Conservation (phyloP, 1,140 invertebrate genomes). For the Bilobella aurantiaca region DNA sequence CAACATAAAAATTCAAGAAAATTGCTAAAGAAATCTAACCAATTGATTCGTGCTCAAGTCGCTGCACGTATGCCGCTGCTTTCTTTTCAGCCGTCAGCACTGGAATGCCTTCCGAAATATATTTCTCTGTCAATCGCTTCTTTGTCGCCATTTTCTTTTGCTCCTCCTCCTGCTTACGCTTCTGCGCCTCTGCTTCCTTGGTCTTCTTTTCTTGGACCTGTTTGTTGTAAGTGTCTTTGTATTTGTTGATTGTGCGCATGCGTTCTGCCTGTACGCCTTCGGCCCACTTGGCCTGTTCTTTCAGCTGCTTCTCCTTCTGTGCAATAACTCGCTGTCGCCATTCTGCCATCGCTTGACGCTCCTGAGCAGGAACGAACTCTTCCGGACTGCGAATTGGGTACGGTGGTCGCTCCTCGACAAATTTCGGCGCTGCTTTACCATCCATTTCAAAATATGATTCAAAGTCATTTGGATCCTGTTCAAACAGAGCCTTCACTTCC, state of each 20-base stretch:
- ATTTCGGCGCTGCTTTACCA: not conserved
- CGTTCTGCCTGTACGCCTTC: not conserved
- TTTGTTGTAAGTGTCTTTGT: not conserved
- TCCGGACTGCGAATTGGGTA: not conserved
- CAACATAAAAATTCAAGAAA: too few relatives aligned
- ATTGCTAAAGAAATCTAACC: too few relatives aligned
- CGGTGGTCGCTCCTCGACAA: not conserved
- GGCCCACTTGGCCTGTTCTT: not conserved
- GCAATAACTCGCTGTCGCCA: not conserved
- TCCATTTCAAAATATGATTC: not conserved
- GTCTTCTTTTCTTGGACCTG: not conserved
- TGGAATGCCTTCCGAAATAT: not conserved
- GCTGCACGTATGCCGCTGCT: not conserved
- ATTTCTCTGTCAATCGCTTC: not conserved
- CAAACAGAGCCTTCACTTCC: not conserved
- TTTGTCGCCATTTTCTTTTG: not conserved
- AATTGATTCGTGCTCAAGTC: not conserved
- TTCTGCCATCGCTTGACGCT: not conserved
- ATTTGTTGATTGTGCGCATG: not conserved
- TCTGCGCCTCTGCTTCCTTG: not conserved
- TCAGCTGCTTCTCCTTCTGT: not conserved
- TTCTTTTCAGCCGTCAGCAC: not conserved
- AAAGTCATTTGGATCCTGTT: not conserved
- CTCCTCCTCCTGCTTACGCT: not conserved
- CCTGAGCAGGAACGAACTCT: not conserved